Evolutionary conservation across 2,113 vertebrate genomes (phyloP), one percentile per base, ranked within the genome.

Genomic region (Misgurnus anguillicaudatus): DNA sequence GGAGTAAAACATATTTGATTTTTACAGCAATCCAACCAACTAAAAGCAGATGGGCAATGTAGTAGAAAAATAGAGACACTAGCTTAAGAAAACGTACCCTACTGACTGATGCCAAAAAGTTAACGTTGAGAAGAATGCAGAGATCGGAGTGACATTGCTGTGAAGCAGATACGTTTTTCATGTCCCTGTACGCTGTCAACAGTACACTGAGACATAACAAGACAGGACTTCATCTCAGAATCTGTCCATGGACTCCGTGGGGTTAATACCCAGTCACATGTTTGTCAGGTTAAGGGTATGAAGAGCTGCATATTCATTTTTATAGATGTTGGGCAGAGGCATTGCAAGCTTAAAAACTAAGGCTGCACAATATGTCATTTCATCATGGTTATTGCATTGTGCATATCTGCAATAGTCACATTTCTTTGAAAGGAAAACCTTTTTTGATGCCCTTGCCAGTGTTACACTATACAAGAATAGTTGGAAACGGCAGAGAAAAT

Each of bases 141-240:
- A 48, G 11, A 16, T 31, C 42, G 31, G 6, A 11, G 66, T 67
- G 19, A 67, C n/a, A 24, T 42, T 42, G 11, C n/a, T 24, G 42
- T 24, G 42, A 47, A 48, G 42, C n/a, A 14, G 21, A 16, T 68
- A 68, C 14, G 65, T 66, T 19, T 39, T 21, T 42, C 8, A 65
- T 42, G 42, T 67, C 41, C 11, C 19, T 68, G 65, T 68, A 21
- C 31, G 48, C 6, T 68, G 19, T 47, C 64, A 67, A 48, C 65
- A 67, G 65, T 47, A 68, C n/a, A 45, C 42, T 24, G 42, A 48
- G 42, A 68, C 14, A 4, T 68, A 47, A 51, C 4, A 48, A 7
- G 13, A 45, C 19, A 21, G 14, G 42, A 68, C 19, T 31, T 48
- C 21, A 45, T 68, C 66, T 68, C 14, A 2, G 21, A 6, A 8